A percentile compares a stretch with the other conserved stretches of the same genome.
These are phyloP conservation scores for Ditula angustiorana DNA, from an alignment of 2,888 invertebrate genomes.

Conservation along the genomic window DNA sequence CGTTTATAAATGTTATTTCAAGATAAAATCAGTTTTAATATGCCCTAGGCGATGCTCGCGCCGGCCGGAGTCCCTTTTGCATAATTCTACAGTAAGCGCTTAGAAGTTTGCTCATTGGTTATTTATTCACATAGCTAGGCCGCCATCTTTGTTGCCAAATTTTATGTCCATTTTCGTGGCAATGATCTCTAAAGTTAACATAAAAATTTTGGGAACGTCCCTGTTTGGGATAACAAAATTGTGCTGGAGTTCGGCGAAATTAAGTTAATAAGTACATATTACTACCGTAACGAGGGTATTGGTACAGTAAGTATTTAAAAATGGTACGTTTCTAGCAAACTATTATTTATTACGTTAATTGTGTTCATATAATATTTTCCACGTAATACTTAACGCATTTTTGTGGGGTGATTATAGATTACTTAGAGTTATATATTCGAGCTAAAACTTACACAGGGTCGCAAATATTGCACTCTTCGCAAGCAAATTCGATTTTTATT, in stretches of 20 bases:
- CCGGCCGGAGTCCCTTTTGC: slow-evolving; percentile 1
- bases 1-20: slow-evolving; percentile 2
- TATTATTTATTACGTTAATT: too few relatives aligned
- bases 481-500: too few relatives aligned
- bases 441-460: too few relatives aligned
- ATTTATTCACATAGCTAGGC: slow-evolving; percentile 25
- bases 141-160: slow-evolving; percentile 27
- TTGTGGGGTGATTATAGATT: too few relatives aligned
- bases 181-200: not conserved
- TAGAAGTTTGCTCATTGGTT: slow-evolving; percentile 32
- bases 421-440: too few relatives aligned
- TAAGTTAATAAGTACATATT: not conserved
- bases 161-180: not conserved
- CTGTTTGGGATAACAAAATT: not conserved
- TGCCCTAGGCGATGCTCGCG: not conserved
- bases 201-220: not conserved
- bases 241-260: not conserved
- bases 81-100: slow-evolving; percentile 28
- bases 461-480: too few relatives aligned
- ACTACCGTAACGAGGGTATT: not conserved
- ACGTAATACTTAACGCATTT: too few relatives aligned
- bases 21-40: slow-evolving; percentile 31
- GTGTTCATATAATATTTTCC: too few relatives aligned
- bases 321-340: not conserved
- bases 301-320: not conserved